phyloP scores from a whole-genome alignment of 1,140 invertebrate species.

The Chlorops oryzae region DNA sequence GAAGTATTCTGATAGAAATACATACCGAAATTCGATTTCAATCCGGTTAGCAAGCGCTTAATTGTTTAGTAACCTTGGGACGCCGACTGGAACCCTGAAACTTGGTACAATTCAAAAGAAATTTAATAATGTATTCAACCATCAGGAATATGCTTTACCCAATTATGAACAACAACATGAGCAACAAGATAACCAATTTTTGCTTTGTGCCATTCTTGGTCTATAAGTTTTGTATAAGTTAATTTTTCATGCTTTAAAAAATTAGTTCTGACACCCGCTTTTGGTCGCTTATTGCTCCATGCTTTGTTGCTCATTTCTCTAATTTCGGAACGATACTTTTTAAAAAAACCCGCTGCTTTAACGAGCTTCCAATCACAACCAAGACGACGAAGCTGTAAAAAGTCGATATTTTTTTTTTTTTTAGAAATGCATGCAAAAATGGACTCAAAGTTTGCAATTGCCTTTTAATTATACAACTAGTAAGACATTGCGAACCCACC shows the following conservation, averaged over 20 bases:
- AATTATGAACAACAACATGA: slow-evolving; percentile 13
- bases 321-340: too few relatives aligned
- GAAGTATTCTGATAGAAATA: slow-evolving; percentile 27
- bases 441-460: slow-evolving; percentile 21
- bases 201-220: slow-evolving; percentile 4
- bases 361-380: too few relatives aligned
- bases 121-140: not conserved
- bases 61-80: slow-evolving; percentile 18
- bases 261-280: slow-evolving; percentile 16
- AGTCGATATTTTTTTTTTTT: slow-evolving; percentile 14
- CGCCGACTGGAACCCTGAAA: slow-evolving; percentile 17
- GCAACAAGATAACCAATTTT: not conserved
- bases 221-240: slow-evolving; percentile 12
- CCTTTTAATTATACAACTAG: slow-evolving; percentile 4
- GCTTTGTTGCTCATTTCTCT: too few relatives aligned
- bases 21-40: slow-evolving; percentile 22
- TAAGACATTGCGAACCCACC: slow-evolving; percentile 16
- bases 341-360: too few relatives aligned
- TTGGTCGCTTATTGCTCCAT: too few relatives aligned
- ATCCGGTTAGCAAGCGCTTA: too few relatives aligned
- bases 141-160: slow-evolving; percentile 12
- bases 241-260: slow-evolving; percentile 10
- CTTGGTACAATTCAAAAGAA: slow-evolving; percentile 21
- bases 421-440: not conserved
- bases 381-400: slow-evolving; percentile 27